Evolutionary conservation across 2,888 invertebrate species (phyloP), one percentile per base, ranked within the genome.

Genomic region (Actias luna): DNA sequence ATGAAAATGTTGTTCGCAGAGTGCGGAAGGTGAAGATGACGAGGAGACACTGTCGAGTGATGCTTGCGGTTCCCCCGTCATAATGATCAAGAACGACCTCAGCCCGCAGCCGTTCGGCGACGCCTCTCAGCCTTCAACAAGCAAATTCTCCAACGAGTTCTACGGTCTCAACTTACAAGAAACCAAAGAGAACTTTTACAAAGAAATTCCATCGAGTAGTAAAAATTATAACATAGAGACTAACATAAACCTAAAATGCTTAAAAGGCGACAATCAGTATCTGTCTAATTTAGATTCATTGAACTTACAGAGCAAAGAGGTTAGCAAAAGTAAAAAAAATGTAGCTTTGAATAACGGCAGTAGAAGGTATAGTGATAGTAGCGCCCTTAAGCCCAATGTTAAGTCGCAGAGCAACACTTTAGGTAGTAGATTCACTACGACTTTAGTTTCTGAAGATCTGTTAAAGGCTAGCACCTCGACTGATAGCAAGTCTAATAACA

Each of bases 21-120:
- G 88, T 67, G 92, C 93, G 16, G 94, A 94, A 76, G 92, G 91
- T 22, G 94, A 94, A 71, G 94, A 94, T 64, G 94, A 94, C 67
- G 93, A 93, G 73, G 92, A 93, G 63, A 94, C 94, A 0, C 75
- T 94, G 16, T 94, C 94, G 50, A 87, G 85, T 22, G 94, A 94
- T 61, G 88, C 92, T 0, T 91, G 88, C 69, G 82, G 76, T 72
- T 87, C 88, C 1, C 86, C 89, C 59, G 86, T 85, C 66, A 82
- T 69, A 65, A 70, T 87, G 62, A 89, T 88, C 59, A 83, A 76
- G 62, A 90, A 89, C 69, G 89, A 91, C 63, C 81, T 90, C 61
- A 85, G 85, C 35, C 83, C 85, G 7, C 80, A 76, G n/a, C 66
- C 77, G 1, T 68, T 70, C 62, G 57, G 71, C 2, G 79, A 79